phyloP scores from a whole-genome alignment of 92 coral and sea anemone species.

The Phenganax subtilis region DNA sequence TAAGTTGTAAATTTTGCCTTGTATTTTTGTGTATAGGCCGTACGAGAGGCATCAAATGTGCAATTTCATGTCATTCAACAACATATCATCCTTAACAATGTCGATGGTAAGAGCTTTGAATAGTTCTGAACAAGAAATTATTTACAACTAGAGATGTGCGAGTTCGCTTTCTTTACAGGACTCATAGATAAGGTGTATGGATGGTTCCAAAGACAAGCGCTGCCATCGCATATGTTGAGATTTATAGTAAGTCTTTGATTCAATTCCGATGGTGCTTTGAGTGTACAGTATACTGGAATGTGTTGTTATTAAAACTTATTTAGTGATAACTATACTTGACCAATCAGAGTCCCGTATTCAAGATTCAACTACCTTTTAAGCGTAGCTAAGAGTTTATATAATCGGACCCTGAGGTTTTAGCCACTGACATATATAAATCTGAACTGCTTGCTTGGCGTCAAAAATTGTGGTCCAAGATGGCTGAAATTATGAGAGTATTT shows the following conservation, averaged over 20 bases:
- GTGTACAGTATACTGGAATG: not conserved
- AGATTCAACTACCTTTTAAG: too few relatives aligned
- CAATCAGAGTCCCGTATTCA: too few relatives aligned
- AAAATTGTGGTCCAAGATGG: too few relatives aligned
- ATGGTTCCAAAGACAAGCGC: constrained; percentile 67
- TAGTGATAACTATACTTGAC: not conserved
- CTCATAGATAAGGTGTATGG: constrained; percentile 73
- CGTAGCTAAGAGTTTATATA: not conserved
- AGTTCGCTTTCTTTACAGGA: constrained; percentile 44
- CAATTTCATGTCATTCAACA: constrained; percentile 82
- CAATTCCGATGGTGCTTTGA: not conserved
- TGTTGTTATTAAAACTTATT: too few relatives aligned
- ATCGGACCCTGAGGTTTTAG: too few relatives aligned
- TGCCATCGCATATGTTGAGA: constrained; percentile 71
- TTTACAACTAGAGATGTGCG: not conserved
- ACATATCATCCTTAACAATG: constrained; percentile 72
- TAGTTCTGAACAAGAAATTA: not conserved
- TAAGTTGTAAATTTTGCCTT: not conserved
- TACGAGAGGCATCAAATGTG: constrained; percentile 60
- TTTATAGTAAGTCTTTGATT: constrained; percentile 63
- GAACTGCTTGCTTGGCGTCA: too few relatives aligned
- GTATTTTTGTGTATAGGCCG: constrained; percentile 42
- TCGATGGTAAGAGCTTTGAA: constrained; percentile 53
- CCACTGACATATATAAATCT: too few relatives aligned
- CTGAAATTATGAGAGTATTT: too few relatives aligned